Conservation (phyloP, 2,797 vertebrate species). For the Dendrocincla fuliginosa region DNA sequence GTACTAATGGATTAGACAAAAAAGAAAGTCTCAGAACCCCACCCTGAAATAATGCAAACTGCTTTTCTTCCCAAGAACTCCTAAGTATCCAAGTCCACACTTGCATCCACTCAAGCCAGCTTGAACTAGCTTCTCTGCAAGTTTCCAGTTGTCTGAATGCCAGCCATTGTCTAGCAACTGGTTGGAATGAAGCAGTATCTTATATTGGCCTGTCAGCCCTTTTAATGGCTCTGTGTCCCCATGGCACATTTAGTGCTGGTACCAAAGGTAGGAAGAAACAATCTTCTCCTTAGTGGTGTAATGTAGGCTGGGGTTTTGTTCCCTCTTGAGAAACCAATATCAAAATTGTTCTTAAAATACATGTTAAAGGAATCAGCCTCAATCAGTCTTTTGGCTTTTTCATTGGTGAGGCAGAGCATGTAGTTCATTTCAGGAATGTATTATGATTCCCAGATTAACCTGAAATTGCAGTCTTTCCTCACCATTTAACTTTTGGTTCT, state of each 20-base stretch:
- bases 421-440: neutral
- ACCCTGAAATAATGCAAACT: slow-evolving; percentile 32
- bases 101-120: slow-evolving; percentile 26
- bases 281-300: neutral
- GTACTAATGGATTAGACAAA: neutral
- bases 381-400: neutral
- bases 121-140: slow-evolving; percentile 34
- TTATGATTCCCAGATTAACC: neutral
- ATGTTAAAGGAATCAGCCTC: neutral
- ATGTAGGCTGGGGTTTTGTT: neutral
- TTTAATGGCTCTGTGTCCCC: neutral
- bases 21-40: neutral
- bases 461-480: neutral
- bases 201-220: neutral
- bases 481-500: neutral
- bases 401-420: neutral
- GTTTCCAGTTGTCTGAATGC: neutral
- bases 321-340: neutral
- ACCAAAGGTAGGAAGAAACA: neutral
- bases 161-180: slow-evolving; percentile 31
- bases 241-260: fast-evolving
- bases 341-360: neutral
- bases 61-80: slow-evolving; percentile 20
- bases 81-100: slow-evolving; percentile 20
- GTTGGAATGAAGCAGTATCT: neutral